These are phyloP conservation scores for Psococerastis gibbosa DNA, from an alignment of 2,888 invertebrate genomes.

Conservation along the genomic window DNA sequence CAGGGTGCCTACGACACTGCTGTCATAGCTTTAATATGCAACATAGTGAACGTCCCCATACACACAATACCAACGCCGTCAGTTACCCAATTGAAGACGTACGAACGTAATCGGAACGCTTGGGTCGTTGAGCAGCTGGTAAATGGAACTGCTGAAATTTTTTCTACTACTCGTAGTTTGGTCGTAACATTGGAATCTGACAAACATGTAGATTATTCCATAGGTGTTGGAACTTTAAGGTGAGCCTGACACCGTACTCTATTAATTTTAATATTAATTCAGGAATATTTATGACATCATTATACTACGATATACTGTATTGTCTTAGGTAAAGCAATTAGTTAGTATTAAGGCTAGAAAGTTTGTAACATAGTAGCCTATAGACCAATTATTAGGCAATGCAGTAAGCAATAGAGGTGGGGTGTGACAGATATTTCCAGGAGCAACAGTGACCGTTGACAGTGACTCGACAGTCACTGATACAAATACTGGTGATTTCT, in stretches of 20 bases:
- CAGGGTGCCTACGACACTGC: neutral
- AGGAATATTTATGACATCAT: neutral
- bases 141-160: neutral
- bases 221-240: neutral
- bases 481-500: no score
- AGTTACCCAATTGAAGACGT: neutral
- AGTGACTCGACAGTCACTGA: no score
- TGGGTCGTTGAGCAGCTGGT: constrained; percentile 5
- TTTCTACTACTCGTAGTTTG: constrained; percentile 3
- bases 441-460: no score
- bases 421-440: no score
- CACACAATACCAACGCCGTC: neutral
- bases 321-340: no score
- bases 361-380: no score
- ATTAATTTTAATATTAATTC: neutral
- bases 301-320: no score
- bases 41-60: neutral
- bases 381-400: no score
- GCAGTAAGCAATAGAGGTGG: no score
- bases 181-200: neutral
- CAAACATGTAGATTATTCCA: neutral
- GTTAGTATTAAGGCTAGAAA: no score
- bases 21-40: neutral
- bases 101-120: constrained; percentile 2
- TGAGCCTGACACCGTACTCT: neutral